Conservation (phyloP, 2,888 invertebrate genomes). For the Timema cristinae region DNA sequence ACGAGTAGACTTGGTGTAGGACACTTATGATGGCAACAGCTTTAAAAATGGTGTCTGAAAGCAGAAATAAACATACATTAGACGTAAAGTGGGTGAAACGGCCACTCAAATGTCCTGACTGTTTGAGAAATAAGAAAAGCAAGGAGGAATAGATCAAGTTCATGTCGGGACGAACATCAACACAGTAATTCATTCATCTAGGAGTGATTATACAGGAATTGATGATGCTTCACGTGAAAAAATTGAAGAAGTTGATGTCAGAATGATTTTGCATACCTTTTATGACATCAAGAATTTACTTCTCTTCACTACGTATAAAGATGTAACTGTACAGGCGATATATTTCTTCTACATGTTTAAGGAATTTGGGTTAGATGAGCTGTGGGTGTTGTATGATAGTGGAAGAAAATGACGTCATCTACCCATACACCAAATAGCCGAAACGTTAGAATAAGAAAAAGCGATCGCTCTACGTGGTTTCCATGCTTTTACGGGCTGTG, state of each 20-base stretch:
- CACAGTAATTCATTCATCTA: conserved; percentile 6
- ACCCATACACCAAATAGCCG: no score
- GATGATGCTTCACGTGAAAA: not conserved
- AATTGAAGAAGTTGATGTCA: not conserved
- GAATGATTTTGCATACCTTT: not conserved
- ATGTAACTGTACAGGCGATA: not conserved
- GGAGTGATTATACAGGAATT: not conserved
- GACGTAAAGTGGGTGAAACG: not conserved
- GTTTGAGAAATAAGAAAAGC: not conserved
- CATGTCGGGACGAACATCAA: not conserved
- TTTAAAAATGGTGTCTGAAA: not conserved
- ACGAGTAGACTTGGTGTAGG: not conserved
- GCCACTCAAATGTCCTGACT: not conserved
- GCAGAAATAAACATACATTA: not conserved
- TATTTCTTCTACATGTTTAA: conserved; percentile 1
- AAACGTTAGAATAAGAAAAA: no score
- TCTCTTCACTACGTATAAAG: not conserved
- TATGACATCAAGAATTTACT: not conserved
- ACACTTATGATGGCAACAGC: not conserved
- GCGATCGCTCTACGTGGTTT: not conserved
- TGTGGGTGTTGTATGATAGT: not conserved
- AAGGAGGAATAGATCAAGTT: not conserved
- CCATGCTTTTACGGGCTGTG: not conserved
- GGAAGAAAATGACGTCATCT: not conserved
- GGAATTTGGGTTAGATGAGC: not conserved